Evolutionary conservation across 2,113 vertebrate genomes (phyloP), one percentile per base, ranked within the genome.

Genomic region (Bufo gargarizans): DNA sequence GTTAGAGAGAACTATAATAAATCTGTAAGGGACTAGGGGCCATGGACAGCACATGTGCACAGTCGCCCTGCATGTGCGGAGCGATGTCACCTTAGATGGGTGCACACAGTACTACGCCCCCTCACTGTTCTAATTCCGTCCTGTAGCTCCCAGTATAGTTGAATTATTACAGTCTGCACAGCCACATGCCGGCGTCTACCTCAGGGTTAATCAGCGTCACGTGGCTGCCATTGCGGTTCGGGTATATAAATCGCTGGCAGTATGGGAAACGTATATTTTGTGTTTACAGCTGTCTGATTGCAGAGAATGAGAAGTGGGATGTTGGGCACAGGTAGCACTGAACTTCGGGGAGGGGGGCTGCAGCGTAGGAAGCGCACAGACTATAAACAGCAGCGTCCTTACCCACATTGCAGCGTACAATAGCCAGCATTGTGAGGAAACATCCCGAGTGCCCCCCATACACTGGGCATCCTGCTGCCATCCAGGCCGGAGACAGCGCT

Each of bases 231-330:
- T 72, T 6, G 45, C 74, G n/a, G 74, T 16, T 19, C 16, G 49
- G 1, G 49, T 12, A n/a, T n/a, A 55, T 9, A 53, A 43, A n/a
- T 4, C 76, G 13, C 71, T 17, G 16, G 13, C 71, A 8, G 78
- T 58, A 56, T 53, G 22, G n/a, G 58, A 33, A 63, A 43, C 17
- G 4, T 63, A 47, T 45, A 65, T 65, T 47, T 61, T 45, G 67
- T 67, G 22, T 82, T 59, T 82, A 55, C 56, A 55, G 79, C 59
- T 67, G 80, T 50, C 59, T 82, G 59, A 81, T 81, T 58, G 20
- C 53, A 43, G 78, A 61, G 78, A 61, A 58, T 33, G 14, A 55
- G 49, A 77, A n/a, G 12, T 9, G 9, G 76, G 49, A 47, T 47
- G 7, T 43, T 63, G 59, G 50, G 58, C 59, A 59, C 78, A 82